Conservation (phyloP, 2,113 vertebrate genomes). For the Dolichallabes microphthalmus region DNA sequence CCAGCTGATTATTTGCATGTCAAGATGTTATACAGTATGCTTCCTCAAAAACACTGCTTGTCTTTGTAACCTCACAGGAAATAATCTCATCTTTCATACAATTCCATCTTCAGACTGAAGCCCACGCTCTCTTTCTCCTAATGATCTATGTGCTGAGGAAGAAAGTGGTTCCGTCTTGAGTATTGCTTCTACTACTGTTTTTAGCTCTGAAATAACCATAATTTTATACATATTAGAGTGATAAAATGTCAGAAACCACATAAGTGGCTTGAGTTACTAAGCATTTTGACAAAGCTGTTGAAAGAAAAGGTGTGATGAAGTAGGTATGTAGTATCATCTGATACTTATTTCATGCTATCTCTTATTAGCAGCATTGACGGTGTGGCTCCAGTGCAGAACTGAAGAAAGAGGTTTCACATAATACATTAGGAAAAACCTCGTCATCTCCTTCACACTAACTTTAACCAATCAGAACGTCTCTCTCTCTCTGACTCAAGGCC, state of each 20-base stretch:
- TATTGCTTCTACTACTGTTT: background rate
- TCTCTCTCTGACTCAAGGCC: background rate
- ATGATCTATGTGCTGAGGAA: background rate
- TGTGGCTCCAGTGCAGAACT: background rate
- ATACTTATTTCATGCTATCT: too few species aligned
- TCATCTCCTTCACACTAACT: background rate
- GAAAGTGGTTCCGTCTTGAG: too few species aligned
- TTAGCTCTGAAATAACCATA: background rate
- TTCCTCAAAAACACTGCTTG: background rate
- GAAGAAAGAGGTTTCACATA: background rate
- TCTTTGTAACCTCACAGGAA: background rate
- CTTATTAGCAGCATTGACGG: background rate
- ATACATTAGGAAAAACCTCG: background rate
- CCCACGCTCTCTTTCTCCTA: background rate
- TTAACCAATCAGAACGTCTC: background rate
- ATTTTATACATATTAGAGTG: background rate
- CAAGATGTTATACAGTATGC: background rate
- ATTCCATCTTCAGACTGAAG: background rate
- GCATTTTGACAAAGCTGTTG: too few species aligned
- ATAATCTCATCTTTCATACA: background rate
- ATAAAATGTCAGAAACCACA: background rate
- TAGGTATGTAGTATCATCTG: background rate
- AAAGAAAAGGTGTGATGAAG: too few species aligned
- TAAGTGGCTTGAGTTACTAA: too few species aligned
- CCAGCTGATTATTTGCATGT: background rate